Conservation (phyloP, 2,888 invertebrate genomes). For the Poecilus cupreus region DNA sequence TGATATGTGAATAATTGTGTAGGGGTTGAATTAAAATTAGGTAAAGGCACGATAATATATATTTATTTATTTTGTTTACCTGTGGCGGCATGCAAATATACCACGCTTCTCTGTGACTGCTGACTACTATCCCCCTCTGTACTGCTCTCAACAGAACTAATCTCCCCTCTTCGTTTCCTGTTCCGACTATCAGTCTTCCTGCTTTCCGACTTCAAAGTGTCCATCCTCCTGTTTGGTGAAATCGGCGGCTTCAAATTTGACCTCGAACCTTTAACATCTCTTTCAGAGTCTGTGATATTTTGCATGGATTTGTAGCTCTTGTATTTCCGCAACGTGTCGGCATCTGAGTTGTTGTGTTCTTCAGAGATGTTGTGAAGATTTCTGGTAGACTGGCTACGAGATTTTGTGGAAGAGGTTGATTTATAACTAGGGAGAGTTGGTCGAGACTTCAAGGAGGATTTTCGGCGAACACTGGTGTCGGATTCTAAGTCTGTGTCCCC, state of each 20-base stretch:
- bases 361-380: constrained; percentile 78
- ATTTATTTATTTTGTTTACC: constrained; percentile 72
- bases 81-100: constrained; percentile 89
- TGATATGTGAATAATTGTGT: too few species aligned
- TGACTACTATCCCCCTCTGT: constrained; percentile 86
- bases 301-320: constrained; percentile 69
- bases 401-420: constrained; percentile 52
- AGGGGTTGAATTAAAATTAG: background rate
- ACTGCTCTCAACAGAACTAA: constrained; percentile 79
- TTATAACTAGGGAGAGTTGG: constrained; percentile 47
- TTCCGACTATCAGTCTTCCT: constrained; percentile 60
- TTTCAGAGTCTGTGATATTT: constrained; percentile 68
- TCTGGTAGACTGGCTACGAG: constrained; percentile 70
- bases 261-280: constrained; percentile 67
- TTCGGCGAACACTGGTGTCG: constrained; percentile 74
- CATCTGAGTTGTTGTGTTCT: constrained; percentile 71
- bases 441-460: constrained; percentile 65
- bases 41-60: background rate
- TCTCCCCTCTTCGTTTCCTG: constrained; percentile 72
- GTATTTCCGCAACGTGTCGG: constrained; percentile 62
- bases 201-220: constrained; percentile 60
- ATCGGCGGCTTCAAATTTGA: constrained; percentile 70
- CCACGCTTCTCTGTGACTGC: constrained; percentile 88
- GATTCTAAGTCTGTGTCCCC: constrained; percentile 89
- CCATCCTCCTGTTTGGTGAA: constrained; percentile 71